Evolutionary conservation across 2,888 invertebrate genomes (phyloP).

Genomic region (Muschampia plurimacula): DNA sequence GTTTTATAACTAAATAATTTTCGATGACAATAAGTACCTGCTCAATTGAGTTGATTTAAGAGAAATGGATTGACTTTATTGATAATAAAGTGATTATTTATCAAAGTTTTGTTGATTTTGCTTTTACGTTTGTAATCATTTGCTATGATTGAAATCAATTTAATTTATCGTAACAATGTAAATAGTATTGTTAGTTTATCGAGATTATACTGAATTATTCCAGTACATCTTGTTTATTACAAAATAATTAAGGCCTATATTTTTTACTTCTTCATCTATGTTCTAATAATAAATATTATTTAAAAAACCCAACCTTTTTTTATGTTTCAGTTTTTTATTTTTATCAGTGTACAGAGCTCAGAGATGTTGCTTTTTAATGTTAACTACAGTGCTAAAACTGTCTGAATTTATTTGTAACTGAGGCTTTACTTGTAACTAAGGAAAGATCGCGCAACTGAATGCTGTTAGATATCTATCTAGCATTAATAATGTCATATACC

Average conservation of each 20-base stretch:
- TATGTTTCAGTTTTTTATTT: not conserved
- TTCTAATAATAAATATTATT: conserved; percentile 27
- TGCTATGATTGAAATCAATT: not conserved
- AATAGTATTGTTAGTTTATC: conserved; percentile 9
- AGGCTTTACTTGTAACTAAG: too few relatives aligned
- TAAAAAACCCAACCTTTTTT: not conserved
- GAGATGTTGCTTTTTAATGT: too few relatives aligned
- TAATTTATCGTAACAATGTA: conserved; percentile 6
- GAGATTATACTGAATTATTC: conserved; percentile 25
- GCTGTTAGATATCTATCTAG: too few relatives aligned
- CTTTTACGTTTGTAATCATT: not conserved
- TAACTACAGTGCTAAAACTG: too few relatives aligned
- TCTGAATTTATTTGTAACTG: too few relatives aligned
- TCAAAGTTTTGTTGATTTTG: not conserved
- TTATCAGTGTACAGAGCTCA: too few relatives aligned
- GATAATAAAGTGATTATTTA: not conserved
- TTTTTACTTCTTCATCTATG: conserved; percentile 5
- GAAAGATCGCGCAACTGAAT: too few relatives aligned
- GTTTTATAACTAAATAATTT: not conserved
- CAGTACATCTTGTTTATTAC: conserved; percentile 18
- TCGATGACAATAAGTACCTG: not conserved
- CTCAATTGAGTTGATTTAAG: not conserved
- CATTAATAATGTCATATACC: too few relatives aligned
- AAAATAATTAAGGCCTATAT: conserved; percentile 23
- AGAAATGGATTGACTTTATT: not conserved